Base-by-base conservation (phyloP, 2,888 invertebrate genomes). In the Ptychoptera albimana region DNA sequence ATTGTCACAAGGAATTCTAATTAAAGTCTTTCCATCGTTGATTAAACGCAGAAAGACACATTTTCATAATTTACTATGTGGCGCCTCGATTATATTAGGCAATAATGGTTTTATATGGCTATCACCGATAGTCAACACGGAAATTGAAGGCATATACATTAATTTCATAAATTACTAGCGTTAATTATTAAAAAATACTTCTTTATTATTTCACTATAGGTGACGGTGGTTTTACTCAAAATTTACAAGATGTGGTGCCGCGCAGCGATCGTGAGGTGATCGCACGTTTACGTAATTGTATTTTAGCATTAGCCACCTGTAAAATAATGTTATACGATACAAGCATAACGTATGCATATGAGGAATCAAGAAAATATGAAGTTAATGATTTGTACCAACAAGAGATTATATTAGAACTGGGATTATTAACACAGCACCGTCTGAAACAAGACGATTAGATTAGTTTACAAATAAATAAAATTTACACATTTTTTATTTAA, bases 31-130 rank as follows among this genome's bases (percentile, higher is more conserved):
- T 39, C 89, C 96, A 1, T 87, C 91, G 2, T 67, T 97, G 30
- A 79, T 98, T 14, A 89, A 88, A 60, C 73, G 93, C 13, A 78
- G 92, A 46, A 98, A 98, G 64, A 91, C 88, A 40, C 94, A 97
- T 64, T 96, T 96, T 59, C 94, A 97, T 60, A 85, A 85, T 63
- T 68, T 98, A 44, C 80, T 87, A 0, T 86, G 87, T 60, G 96
- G 96, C 1, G 86, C 87, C 1, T 87, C 86, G 47, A 69, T 97
- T 15, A 93, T 98, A 47, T 73, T 98, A 16, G 97, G 97, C 8
- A 93, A 92, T 60, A 96, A 97, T 63, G 98, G 98, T 0, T 92
- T 82, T 56, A 80, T 98, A 49, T 98, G 94, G 93, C 82, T 97
- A 46, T 81, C 81, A 46, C 84, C 89, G 0, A 73, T 70, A 6